These are phyloP conservation scores for Cydia strobilella DNA, from an alignment of 1,140 invertebrate species.

Conservation along the genomic window DNA sequence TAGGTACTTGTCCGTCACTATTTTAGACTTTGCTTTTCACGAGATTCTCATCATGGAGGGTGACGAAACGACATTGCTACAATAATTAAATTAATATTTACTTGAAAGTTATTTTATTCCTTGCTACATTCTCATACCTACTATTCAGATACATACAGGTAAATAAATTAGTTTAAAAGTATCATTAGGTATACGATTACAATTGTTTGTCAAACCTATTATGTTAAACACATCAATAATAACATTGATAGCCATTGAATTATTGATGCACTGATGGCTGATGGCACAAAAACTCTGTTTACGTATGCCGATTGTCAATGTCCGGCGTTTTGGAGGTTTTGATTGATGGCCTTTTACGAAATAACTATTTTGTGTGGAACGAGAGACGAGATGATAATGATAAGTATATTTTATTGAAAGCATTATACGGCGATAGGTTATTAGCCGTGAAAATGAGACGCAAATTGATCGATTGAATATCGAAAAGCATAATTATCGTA, in stretches of 20 bases:
- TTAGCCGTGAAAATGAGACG: conserved; percentile 1
- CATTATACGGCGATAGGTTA: not conserved
- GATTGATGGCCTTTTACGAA: conserved; percentile 9
- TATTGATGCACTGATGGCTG: conserved; percentile 18
- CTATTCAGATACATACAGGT: not conserved
- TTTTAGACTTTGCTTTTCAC: too few relatives aligned
- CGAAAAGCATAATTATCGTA: not conserved
- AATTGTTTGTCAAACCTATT: conserved; percentile 4
- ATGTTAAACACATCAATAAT: not conserved
- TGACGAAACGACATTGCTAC: too few relatives aligned
- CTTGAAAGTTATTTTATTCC: too few relatives aligned
- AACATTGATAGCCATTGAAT: conserved; percentile 22
- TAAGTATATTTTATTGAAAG: not conserved
- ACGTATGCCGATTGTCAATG: conserved; percentile 29
- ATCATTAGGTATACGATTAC: not conserved
- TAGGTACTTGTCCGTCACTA: too few relatives aligned
- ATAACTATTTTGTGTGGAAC: conserved; percentile 26
- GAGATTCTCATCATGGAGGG: too few relatives aligned
- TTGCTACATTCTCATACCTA: too few relatives aligned
- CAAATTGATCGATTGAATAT: not conserved
- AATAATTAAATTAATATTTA: too few relatives aligned
- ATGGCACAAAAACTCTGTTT: conserved; percentile 24
- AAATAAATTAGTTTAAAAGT: not conserved
- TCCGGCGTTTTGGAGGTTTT: conserved; percentile 18
- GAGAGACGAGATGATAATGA: conserved; percentile 6